These are phyloP conservation scores for Machimus atricapillus DNA, from an alignment of 2,888 invertebrate genomes.

Conservation along the genomic window DNA sequence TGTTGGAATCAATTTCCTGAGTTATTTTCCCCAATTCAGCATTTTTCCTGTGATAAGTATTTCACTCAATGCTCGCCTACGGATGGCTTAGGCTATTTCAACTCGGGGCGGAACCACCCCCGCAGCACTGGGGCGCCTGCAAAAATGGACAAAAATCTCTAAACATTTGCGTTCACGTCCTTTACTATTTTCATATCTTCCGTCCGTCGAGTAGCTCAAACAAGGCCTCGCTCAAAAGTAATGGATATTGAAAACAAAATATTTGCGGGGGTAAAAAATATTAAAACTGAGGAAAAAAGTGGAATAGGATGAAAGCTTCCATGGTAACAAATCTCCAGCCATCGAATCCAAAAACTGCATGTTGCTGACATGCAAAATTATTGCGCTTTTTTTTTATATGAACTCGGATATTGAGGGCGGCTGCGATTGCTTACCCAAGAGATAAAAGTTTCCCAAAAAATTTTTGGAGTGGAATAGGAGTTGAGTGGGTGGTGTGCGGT, in stretches of 20 bases:
- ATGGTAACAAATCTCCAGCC: background rate
- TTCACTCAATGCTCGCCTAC: background rate
- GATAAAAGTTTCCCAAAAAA: background rate
- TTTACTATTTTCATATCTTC: background rate
- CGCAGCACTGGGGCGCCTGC: background rate
- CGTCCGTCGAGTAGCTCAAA: background rate
- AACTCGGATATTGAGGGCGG: background rate
- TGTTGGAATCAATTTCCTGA: slow-evolving; percentile 23
- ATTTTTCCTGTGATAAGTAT: slow-evolving; percentile 17
- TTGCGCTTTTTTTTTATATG: background rate
- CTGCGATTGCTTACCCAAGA: background rate
- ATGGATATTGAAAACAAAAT: background rate
- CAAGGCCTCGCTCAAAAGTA: background rate
- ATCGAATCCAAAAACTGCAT: background rate
- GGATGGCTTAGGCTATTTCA: background rate
- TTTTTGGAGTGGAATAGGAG: background rate
- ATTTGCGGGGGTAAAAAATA: background rate
- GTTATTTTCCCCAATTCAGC: slow-evolving; percentile 1
- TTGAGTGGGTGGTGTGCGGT: background rate
- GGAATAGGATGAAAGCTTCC: background rate
- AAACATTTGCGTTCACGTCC: background rate
- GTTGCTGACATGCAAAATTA: background rate
- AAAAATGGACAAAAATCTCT: background rate
- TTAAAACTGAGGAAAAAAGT: background rate
- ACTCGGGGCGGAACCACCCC: background rate